Evolutionary conservation across 2,797 vertebrate genomes (phyloP).

Genomic region (Helicolenus hilgendorfi): DNA sequence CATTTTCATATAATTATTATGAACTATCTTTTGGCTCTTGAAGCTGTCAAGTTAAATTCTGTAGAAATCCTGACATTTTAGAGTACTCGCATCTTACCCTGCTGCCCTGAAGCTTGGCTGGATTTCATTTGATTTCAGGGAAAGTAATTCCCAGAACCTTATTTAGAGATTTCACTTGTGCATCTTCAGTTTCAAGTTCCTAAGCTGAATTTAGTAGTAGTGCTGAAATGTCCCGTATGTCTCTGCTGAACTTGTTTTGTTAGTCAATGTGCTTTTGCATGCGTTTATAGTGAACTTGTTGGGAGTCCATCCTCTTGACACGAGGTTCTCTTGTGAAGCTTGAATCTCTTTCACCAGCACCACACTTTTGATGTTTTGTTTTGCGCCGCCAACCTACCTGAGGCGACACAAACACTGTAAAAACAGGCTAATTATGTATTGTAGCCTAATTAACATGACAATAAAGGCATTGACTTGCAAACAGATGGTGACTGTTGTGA

Average conservation of each 20-base stretch:
- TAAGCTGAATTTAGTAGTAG: background rate
- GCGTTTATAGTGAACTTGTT: background rate
- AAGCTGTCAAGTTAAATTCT: background rate
- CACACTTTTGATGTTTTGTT: conserved; percentile 6
- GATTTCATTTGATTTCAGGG: background rate
- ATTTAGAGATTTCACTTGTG: background rate
- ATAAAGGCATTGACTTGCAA: background rate
- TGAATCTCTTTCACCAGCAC: background rate
- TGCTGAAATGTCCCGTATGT: background rate
- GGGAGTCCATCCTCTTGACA: background rate
- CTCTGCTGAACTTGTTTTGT: background rate
- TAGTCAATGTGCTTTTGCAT: background rate
- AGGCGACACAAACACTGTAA: background rate
- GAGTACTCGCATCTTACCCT: background rate
- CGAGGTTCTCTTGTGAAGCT: background rate
- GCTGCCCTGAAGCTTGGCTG: background rate
- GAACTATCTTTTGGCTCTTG: background rate
- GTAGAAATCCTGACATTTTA: background rate
- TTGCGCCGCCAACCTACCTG: background rate
- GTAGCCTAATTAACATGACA: conserved; percentile 18
- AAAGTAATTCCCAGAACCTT: background rate
- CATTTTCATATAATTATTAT: background rate
- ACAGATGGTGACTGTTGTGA: background rate
- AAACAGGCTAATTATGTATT: conserved; percentile 11
- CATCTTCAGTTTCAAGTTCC: background rate